Conservation (phyloP, 2,113 vertebrate species). For the Embiotoca jacksoni region DNA sequence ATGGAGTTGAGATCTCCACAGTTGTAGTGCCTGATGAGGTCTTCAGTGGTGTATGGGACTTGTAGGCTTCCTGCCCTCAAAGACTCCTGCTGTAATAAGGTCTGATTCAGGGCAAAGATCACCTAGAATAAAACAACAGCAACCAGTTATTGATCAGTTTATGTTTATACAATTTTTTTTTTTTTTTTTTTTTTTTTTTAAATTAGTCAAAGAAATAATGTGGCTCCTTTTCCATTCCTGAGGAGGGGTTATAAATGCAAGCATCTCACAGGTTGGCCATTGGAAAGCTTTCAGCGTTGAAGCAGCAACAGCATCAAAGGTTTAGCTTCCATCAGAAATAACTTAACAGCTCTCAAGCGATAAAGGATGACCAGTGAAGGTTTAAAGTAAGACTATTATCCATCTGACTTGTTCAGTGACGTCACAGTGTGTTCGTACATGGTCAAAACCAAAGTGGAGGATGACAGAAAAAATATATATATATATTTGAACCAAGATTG, state of each 20-base stretch:
- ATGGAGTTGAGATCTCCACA: conserved; percentile 92
- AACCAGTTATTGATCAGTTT: not conserved
- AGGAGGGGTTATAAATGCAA: not conserved
- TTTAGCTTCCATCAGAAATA: not conserved
- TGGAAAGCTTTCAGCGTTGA: not conserved
- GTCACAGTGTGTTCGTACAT: too few relatives aligned
- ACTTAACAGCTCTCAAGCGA: not conserved
- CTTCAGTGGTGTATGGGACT: conserved; percentile 88
- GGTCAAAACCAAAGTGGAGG: too few relatives aligned
- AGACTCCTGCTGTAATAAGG: conserved; percentile 90
- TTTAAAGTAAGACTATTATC: too few relatives aligned
- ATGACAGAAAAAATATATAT: too few relatives aligned
- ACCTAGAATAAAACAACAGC: conserved; percentile 74
- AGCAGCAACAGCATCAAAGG: not conserved
- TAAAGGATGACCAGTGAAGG: not conserved
- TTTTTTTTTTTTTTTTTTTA: not conserved
- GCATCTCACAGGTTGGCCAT: not conserved
- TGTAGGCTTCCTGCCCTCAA: conserved; percentile 87
- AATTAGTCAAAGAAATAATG: not conserved
- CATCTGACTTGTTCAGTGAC: too few relatives aligned
- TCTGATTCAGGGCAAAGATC: conserved; percentile 94
- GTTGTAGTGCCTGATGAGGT: conserved; percentile 93
- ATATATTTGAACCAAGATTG: too few relatives aligned
- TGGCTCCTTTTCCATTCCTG: not conserved
- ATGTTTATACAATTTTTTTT: too few relatives aligned